Base-by-base conservation (phyloP, 2,797 vertebrate species). In the Anas georgica region DNA sequence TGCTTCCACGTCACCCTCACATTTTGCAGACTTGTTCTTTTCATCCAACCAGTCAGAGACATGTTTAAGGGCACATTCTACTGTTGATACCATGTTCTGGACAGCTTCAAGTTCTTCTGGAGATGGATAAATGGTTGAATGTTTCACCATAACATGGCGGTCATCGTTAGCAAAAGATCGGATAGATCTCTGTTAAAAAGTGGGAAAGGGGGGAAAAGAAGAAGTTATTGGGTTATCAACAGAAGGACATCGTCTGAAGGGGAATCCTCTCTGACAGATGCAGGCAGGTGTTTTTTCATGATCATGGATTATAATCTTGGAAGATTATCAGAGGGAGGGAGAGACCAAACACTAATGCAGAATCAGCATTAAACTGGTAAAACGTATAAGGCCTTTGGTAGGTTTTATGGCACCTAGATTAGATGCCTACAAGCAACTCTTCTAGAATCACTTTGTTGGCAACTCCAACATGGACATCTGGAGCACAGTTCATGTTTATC, bases 71-170 rank as follows among this genome's bases (percentile, higher is more conserved):
- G 99, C 99, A 75, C 99, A 98, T 96, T 99, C 99, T 41, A 99
- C 99, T 4, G 99, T 99, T 94, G 99, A 99, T 48, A 99, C 99
- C 97, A 99, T 98, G 90, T 98, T 99, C 98, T 99, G 99, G 73
- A 99, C 99, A 33, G 99, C 99, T 97, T 99, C 99, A 86, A 99
- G 98, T 96, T 99, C 99, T 86, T 99, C 98, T 20, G 99, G 99
- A 95, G 99, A 99, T 28, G 99, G 99, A 97, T 99, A 99, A 95
- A 99, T 99, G 95, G 98, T 98, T 95, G 99, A 99, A 98, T 99
- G 99, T 89, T 99, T 99, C 73, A 99, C 99, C 99, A 99, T 99
- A 95, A 99, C 99, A 37, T 99, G 99, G 97, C 99, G 99, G 98
- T 99, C 99, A 97, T 99, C 99, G 14, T 99, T 99, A 91, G 99